A percentile compares a stretch with the other conserved stretches of the same genome.
These are phyloP conservation scores for Machimus rusticus DNA, from an alignment of 2,888 invertebrate species.

Conservation along the genomic window DNA sequence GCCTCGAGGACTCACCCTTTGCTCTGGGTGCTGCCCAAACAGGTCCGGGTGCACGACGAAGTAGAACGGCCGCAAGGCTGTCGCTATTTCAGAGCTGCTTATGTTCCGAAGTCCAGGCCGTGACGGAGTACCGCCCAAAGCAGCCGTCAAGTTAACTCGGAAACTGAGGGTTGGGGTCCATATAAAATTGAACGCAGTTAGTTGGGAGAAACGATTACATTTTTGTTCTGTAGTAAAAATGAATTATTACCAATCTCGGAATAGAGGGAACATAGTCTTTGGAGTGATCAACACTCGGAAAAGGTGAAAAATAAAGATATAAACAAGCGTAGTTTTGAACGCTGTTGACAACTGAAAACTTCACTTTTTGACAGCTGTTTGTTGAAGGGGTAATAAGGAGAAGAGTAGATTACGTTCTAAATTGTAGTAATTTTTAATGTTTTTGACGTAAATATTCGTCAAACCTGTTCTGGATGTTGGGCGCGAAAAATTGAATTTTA, in stretches of 20 bases:
- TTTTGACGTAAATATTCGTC: background rate
- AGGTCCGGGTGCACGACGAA: conserved; percentile 96
- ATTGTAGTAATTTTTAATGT: background rate
- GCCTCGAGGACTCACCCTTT: conserved; percentile 72
- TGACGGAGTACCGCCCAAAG: background rate
- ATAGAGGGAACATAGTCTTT: background rate
- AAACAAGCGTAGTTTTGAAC: background rate
- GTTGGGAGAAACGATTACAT: background rate
- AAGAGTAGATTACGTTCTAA: background rate
- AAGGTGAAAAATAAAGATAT: background rate
- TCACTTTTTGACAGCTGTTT: background rate
- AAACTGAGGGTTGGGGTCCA: background rate
- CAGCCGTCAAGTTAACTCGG: background rate
- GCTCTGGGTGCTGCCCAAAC: conserved; percentile 89
- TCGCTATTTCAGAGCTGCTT: conserved; percentile 84
- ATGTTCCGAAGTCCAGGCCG: conserved; percentile 55
- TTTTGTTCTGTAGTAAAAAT: background rate
- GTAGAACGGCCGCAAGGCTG: conserved; percentile 91
- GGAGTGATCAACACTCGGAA: background rate
- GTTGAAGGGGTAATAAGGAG: background rate
- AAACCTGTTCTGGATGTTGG: background rate
- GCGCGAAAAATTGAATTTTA: background rate
- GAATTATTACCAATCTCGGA: conserved; percentile 5
- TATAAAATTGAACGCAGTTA: background rate
- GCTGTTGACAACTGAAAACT: background rate